Percentiles rank a stretch among this genome's conserved stretches.
Evolutionary conservation across 1,140 invertebrate genomes (phyloP).

Genomic region (Ceratina calcarata): DNA sequence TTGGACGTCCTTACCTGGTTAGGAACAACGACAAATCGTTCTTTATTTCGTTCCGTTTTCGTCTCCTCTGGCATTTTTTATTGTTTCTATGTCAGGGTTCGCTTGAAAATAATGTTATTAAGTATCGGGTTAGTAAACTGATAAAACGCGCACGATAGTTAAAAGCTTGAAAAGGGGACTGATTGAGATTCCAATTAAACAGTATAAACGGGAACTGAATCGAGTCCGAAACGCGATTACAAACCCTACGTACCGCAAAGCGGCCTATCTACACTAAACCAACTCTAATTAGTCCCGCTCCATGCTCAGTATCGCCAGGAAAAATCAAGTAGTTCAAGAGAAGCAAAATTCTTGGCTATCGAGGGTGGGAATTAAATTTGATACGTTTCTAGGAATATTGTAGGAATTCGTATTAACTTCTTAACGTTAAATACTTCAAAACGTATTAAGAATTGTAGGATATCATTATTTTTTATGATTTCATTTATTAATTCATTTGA

Average conservation of each 20-base stretch:
- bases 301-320: constrained; percentile 15
- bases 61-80: too few species aligned
- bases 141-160: too few species aligned
- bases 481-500: too few species aligned
- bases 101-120: too few species aligned
- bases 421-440: too few species aligned
- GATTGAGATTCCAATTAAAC: too few species aligned
- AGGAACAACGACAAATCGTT: constrained; percentile 2
- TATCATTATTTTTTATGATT: not conserved
- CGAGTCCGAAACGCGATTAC: not conserved
- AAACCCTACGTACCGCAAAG: not conserved
- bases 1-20: not conserved
- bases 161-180: too few species aligned
- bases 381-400: not conserved
- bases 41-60: not conserved
- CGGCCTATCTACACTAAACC: not conserved
- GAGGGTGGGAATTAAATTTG: not conserved
- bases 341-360: not conserved
- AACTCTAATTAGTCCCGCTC: not conserved
- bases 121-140: too few species aligned
- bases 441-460: too few species aligned
- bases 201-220: not conserved
- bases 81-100: too few species aligned
- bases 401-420: too few species aligned
- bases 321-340: not conserved